Percentiles rank a stretch among this genome's conserved stretches.
These are phyloP conservation scores for Erpornis zantholeuca DNA, from an alignment of 2,113 vertebrate genomes.

Conservation along the genomic window DNA sequence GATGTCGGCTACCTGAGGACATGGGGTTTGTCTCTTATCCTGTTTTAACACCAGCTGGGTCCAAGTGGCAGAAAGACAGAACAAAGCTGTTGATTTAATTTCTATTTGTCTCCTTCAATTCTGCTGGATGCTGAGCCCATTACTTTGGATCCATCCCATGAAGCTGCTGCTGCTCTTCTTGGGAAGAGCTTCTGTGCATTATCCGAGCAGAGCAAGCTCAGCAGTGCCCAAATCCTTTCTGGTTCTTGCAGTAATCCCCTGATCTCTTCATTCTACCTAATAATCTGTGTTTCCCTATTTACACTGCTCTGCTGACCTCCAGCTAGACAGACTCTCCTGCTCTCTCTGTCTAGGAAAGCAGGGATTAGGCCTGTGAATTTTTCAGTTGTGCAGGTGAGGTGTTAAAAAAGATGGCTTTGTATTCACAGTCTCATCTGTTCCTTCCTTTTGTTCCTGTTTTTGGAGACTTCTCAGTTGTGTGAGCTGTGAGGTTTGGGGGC, in stretches of 20 bases:
- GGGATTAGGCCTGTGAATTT: neutral
- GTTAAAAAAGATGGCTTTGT: neutral
- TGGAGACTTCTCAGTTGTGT: neutral
- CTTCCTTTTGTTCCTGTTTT: neutral
- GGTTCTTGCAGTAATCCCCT: constrained; percentile 9
- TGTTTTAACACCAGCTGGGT: neutral
- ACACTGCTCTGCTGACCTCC: neutral
- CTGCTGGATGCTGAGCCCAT: neutral
- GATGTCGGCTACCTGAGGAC: neutral
- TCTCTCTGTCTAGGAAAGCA: neutral
- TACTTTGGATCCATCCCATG: neutral
- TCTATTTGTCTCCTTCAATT: neutral
- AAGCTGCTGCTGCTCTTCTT: neutral
- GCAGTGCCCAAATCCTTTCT: constrained; percentile 6
- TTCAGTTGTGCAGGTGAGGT: neutral
- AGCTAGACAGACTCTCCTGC: neutral
- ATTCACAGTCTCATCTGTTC: neutral
- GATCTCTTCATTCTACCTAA: neutral
- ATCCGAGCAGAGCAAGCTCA: neutral
- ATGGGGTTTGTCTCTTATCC: neutral
- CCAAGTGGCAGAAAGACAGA: neutral
- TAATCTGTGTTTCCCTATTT: neutral
- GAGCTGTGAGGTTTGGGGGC: neutral
- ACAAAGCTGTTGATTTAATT: neutral
- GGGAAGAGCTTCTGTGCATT: neutral